These are phyloP conservation scores for Flexamia atlantica DNA, from an alignment of 2,888 invertebrate genomes.

Conservation along the genomic window DNA sequence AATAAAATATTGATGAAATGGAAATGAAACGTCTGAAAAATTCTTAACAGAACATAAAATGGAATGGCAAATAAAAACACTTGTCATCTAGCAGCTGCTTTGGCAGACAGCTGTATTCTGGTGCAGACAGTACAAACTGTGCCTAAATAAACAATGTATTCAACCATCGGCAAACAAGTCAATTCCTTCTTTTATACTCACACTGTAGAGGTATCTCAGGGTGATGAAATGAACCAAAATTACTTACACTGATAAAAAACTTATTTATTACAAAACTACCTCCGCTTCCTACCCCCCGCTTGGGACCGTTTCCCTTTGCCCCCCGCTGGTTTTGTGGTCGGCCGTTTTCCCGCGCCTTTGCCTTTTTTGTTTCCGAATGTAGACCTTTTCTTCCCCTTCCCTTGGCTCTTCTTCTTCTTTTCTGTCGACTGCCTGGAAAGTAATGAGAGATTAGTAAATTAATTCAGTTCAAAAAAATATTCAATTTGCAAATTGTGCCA, in stretches of 20 bases:
- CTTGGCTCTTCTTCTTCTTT: slow-evolving; percentile 75
- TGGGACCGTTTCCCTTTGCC: slow-evolving; percentile 82
- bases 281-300: slow-evolving; percentile 80
- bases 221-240: neutral
- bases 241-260: neutral
- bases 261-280: slow-evolving; percentile 72
- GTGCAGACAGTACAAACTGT: too few species aligned
- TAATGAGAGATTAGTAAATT: neutral
- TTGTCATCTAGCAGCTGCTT: too few species aligned
- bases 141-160: too few species aligned
- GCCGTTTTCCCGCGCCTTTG: slow-evolving; percentile 69
- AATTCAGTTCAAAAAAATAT: too few species aligned
- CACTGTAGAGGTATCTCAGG: neutral
- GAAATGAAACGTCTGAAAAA: too few species aligned
- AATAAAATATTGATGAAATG: too few species aligned
- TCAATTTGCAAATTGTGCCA: too few species aligned
- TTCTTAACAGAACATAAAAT: too few species aligned
- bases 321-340: slow-evolving; percentile 79
- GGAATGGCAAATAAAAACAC: too few species aligned
- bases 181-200: too few species aligned
- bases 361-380: slow-evolving; percentile 66
- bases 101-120: too few species aligned
- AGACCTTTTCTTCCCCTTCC: slow-evolving; percentile 69
- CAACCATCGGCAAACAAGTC: too few species aligned
- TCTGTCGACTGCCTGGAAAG: slow-evolving; percentile 75